Percentiles rank a stretch among this genome's conserved stretches.
phyloP scores from a whole-genome alignment of 2,888 invertebrate species.

The Noctua janthe region DNA sequence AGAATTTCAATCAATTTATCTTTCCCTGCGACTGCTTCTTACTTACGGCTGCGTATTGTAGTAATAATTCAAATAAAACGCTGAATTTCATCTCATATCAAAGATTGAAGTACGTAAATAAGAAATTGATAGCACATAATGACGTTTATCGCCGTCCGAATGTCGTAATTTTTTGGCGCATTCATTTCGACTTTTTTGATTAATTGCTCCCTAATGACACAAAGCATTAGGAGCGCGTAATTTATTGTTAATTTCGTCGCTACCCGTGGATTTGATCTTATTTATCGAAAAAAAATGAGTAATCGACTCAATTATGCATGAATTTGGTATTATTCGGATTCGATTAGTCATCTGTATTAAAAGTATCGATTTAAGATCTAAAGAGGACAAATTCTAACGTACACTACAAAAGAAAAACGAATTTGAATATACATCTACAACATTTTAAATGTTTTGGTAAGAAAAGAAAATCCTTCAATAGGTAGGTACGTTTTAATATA shows the following conservation, averaged over 20 bases:
- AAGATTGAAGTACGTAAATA: conserved; percentile 1
- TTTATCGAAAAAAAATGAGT: conserved; percentile 58
- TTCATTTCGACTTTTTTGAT: conserved; percentile 81
- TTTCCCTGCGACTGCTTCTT: not conserved
- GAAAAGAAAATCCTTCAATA: not conserved
- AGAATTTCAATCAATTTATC: not conserved
- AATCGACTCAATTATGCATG: conserved; percentile 44
- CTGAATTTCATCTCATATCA: not conserved
- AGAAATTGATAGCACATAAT: conserved; percentile 41
- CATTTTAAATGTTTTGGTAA: not conserved
- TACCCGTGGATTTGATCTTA: conserved; percentile 70
- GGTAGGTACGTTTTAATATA: not conserved
- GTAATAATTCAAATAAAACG: conserved; percentile 5
- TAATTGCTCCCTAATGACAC: conserved; percentile 87
- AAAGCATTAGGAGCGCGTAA: conserved; percentile 83
- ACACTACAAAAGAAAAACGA: not conserved
- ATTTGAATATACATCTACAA: not conserved
- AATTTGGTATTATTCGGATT: conserved; percentile 39
- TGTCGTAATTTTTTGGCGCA: conserved; percentile 74
- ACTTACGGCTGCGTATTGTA: not conserved
- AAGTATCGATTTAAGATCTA: not conserved
- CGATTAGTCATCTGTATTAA: conserved; percentile 8
- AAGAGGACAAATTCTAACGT: not conserved
- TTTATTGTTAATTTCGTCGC: conserved; percentile 83
- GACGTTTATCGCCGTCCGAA: conserved; percentile 69